phyloP scores from a whole-genome alignment of 2,888 invertebrate species.

The Xanthostigma xanthostigma region DNA sequence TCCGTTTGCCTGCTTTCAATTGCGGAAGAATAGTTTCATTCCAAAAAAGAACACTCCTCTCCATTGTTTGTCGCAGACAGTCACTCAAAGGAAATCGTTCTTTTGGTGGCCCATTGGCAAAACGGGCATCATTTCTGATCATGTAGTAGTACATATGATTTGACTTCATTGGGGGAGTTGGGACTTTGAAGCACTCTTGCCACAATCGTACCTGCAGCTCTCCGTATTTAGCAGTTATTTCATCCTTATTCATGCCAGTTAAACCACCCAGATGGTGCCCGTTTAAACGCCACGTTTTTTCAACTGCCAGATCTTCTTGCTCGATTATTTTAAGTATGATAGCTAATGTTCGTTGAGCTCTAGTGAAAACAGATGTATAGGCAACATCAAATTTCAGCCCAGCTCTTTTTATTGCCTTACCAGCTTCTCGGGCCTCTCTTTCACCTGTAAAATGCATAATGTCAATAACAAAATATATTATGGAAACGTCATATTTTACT shows the following conservation, averaged over 20 bases:
- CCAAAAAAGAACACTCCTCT: constrained; percentile 74
- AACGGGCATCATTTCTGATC: constrained; percentile 65
- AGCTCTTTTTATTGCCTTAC: constrained; percentile 54
- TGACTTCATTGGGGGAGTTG: constrained; percentile 66
- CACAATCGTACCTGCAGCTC: constrained; percentile 41
- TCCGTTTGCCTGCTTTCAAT: constrained; percentile 60
- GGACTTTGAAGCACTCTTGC: constrained; percentile 69
- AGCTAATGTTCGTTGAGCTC: constrained; percentile 60
- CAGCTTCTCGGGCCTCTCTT: constrained; percentile 52
- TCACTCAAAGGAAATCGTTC: constrained; percentile 70
- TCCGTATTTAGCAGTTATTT: constrained; percentile 73
- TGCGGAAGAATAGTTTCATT: constrained; percentile 65
- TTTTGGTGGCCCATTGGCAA: constrained; percentile 50
- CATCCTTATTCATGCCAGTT: constrained; percentile 71
- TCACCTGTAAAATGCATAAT: constrained; percentile 32
- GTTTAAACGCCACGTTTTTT: constrained; percentile 69
- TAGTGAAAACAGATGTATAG: constrained; percentile 63
- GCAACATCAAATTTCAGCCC: constrained; percentile 62
- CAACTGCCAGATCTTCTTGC: constrained; percentile 48
- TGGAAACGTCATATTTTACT: not conserved
- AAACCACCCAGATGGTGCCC: constrained; percentile 80
- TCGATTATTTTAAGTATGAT: constrained; percentile 49
- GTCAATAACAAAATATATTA: constrained; percentile 17
- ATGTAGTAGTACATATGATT: constrained; percentile 58
- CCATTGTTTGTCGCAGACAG: constrained; percentile 67